Conservation (phyloP, 1,140 invertebrate species). For the Popillia japonica region DNA sequence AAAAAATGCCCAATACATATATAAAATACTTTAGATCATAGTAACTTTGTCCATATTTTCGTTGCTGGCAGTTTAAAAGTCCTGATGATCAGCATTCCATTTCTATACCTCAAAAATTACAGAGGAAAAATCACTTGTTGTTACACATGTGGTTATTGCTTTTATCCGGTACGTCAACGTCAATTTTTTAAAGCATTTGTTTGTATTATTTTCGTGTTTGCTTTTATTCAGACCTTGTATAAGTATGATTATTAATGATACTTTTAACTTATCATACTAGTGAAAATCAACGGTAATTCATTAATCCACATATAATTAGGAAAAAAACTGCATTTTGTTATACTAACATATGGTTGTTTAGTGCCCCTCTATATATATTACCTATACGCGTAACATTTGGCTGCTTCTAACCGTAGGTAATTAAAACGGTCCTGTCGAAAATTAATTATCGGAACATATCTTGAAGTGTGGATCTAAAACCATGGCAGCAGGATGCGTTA, state of each 20-base stretch:
- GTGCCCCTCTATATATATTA: slow-evolving; percentile 1
- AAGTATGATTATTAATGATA: background rate
- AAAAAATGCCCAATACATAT: too few species aligned
- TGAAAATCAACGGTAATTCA: background rate
- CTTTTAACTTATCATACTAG: background rate
- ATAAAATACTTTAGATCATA: too few species aligned
- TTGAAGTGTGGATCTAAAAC: background rate
- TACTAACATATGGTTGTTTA: slow-evolving; percentile 3
- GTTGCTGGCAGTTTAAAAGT: too few species aligned
- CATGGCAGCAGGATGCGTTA: background rate
- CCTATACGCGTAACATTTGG: slow-evolving; percentile 11
- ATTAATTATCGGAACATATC: slow-evolving; percentile 13
- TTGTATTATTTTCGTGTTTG: too few species aligned
- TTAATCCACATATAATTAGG: background rate
- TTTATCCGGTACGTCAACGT: too few species aligned
- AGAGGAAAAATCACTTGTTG: too few species aligned
- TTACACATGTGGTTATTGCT: too few species aligned
- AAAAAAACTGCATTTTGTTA: background rate
- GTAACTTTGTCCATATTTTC: too few species aligned
- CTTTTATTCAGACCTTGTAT: background rate
- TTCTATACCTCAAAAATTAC: too few species aligned
- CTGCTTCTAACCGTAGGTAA: slow-evolving; percentile 20
- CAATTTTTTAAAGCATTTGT: too few species aligned
- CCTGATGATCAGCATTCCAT: too few species aligned
- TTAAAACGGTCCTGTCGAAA: slow-evolving; percentile 16